These are phyloP conservation scores for Zophobas atratus DNA, from an alignment of 1,140 invertebrate genomes.

Conservation along the genomic window DNA sequence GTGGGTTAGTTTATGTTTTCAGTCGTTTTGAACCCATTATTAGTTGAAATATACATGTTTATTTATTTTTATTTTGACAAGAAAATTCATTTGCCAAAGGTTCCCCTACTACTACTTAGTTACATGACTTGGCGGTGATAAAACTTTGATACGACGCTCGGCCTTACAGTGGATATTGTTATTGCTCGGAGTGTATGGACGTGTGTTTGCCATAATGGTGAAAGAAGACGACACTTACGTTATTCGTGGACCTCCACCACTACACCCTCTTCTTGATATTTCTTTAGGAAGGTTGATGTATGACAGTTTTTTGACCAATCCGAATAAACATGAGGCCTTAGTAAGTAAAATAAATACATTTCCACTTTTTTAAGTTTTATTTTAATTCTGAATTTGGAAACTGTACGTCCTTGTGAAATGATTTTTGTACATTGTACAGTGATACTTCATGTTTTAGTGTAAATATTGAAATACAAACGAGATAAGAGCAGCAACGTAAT, in stretches of 20 bases:
- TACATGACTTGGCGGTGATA: too few species aligned
- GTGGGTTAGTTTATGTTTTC: too few species aligned
- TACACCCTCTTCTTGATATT: conserved; percentile 21
- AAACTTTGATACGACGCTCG: too few species aligned
- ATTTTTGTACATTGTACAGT: neutral
- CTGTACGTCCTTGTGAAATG: neutral
- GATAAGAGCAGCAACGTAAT: too few species aligned
- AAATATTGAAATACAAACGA: too few species aligned
- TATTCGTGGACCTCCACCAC: conserved; percentile 28
- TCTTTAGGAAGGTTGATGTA: conserved; percentile 42
- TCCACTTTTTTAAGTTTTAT: neutral
- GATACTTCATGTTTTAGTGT: too few species aligned
- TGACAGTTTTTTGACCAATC: conserved; percentile 8
- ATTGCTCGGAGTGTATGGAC: neutral
- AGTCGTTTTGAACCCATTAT: too few species aligned
- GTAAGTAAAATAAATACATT: neutral
- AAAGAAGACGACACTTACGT: conserved; percentile 47
- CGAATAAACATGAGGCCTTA: conserved; percentile 8
- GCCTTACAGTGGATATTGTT: too few species aligned
- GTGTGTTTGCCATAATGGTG: neutral
- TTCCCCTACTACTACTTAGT: too few species aligned
- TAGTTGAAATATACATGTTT: too few species aligned
- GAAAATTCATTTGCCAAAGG: too few species aligned
- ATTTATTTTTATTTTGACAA: too few species aligned
- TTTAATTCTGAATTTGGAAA: neutral